These are phyloP conservation scores for Cyprinodon variegatus DNA, from an alignment of 2,113 vertebrate species.

Conservation along the genomic window DNA sequence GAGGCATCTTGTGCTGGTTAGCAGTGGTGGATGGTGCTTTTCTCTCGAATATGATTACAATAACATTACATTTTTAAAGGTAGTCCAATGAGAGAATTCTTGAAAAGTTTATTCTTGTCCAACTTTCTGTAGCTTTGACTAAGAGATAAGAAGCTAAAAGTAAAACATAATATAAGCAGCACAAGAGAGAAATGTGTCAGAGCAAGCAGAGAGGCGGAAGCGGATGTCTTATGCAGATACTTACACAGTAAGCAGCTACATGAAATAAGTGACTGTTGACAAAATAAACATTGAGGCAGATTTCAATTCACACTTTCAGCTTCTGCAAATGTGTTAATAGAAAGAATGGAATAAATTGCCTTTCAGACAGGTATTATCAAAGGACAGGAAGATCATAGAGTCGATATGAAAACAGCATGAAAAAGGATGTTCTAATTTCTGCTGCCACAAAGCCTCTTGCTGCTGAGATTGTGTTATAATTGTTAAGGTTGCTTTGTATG, in stretches of 20 bases:
- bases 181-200: too few relatives aligned
- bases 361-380: neutral
- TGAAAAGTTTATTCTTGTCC: too few relatives aligned
- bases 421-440: conserved; percentile 54
- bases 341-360: neutral
- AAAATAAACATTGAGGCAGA: neutral
- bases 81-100: too few relatives aligned
- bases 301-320: conserved; percentile 2
- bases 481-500: conserved; percentile 66
- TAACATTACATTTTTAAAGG: too few relatives aligned
- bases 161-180: too few relatives aligned
- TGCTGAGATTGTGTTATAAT: conserved; percentile 56
- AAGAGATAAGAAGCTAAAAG: too few relatives aligned
- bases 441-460: conserved; percentile 41
- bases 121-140: too few relatives aligned
- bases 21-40: too few relatives aligned
- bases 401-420: conserved; percentile 37
- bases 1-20: too few relatives aligned
- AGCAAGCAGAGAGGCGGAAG: too few relatives aligned
- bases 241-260: neutral
- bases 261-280: neutral
- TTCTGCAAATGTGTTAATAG: conserved; percentile 7
- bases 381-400: conserved; percentile 39
- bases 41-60: too few relatives aligned
- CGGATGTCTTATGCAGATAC: too few relatives aligned